phyloP scores from a whole-genome alignment of 1,140 invertebrate species.

The Panagrolaimus sp. region DNA sequence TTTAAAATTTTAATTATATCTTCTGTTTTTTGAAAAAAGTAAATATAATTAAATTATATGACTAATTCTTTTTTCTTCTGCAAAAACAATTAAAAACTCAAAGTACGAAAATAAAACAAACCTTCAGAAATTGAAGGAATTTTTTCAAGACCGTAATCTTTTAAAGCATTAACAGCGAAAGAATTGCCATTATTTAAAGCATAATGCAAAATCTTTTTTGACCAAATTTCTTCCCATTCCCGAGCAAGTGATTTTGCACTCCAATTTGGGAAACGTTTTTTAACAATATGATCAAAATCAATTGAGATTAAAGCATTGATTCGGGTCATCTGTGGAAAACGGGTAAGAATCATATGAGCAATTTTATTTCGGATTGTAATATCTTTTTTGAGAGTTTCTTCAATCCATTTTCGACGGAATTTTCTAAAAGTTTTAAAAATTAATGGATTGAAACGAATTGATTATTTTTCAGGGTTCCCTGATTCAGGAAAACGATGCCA shows the following conservation, averaged over 20 bases:
- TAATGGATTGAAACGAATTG: no score
- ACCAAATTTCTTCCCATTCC: conserved; percentile 6
- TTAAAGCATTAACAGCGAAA: conserved; percentile 10
- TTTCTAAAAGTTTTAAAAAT: not conserved
- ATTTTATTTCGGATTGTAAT: not conserved
- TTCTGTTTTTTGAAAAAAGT: no score
- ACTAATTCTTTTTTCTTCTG: no score
- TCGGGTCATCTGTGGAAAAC: conserved; percentile 14
- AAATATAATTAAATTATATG: no score
- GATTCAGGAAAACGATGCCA: no score
- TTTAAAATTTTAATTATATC: not conserved
- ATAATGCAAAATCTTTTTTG: conserved; percentile 11
- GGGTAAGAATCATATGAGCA: conserved; percentile 5
- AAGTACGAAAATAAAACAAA: not conserved
- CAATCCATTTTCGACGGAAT: conserved; percentile 11
- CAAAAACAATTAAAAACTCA: no score
- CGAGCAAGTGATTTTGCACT: not conserved
- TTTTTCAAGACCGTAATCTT: conserved; percentile 6
- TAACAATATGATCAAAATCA: conserved; percentile 10
- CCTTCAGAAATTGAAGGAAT: conserved; percentile 15
- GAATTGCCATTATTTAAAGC: conserved; percentile 12
- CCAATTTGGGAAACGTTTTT: conserved; percentile 10
- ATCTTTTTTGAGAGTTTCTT: conserved; percentile 4
- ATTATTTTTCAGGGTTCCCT: no score
- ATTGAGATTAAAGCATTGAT: conserved; percentile 13